phyloP scores from a whole-genome alignment of 2,888 invertebrate species.

The Cantharis nigra region DNA sequence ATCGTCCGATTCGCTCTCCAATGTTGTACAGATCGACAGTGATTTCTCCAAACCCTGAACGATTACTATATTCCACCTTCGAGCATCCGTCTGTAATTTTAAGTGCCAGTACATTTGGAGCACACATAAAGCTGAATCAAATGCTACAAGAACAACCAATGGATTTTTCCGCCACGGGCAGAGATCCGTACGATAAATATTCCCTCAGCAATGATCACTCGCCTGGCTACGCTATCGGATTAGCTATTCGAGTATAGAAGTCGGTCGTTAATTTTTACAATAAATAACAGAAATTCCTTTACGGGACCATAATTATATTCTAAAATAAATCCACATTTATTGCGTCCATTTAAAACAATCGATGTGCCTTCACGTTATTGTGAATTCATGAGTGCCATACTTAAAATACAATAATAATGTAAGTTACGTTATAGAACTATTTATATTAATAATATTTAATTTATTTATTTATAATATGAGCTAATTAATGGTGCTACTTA shows the following conservation, averaged over 20 bases:
- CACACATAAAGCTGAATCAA: constrained; percentile 13
- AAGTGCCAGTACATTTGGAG: constrained; percentile 40
- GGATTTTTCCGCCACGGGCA: constrained; percentile 49
- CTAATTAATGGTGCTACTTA: constrained; percentile 24
- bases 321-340: constrained; percentile 16
- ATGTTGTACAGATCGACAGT: constrained; percentile 60
- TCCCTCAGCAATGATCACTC: constrained; percentile 34
- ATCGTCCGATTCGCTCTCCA: constrained; percentile 47
- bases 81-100: constrained; percentile 53
- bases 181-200: constrained; percentile 34
- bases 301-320: constrained; percentile 38
- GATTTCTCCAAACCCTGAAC: constrained; percentile 62
- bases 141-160: constrained; percentile 53
- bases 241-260: constrained; percentile 48
- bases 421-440: background rate
- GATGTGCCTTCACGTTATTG: constrained; percentile 20
- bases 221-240: constrained; percentile 41
- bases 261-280: background rate
- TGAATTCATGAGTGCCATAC: constrained; percentile 43
- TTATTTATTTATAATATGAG: constrained; percentile 9
- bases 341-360: constrained; percentile 19
- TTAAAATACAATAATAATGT: constrained; percentile 8
- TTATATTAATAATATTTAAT: constrained; percentile 1
- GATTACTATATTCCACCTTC: constrained; percentile 52
- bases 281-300: constrained; percentile 28